Conservation (phyloP, 37 sponge, comb jelly and placozoan species). For the Tethya wilhelma region DNA sequence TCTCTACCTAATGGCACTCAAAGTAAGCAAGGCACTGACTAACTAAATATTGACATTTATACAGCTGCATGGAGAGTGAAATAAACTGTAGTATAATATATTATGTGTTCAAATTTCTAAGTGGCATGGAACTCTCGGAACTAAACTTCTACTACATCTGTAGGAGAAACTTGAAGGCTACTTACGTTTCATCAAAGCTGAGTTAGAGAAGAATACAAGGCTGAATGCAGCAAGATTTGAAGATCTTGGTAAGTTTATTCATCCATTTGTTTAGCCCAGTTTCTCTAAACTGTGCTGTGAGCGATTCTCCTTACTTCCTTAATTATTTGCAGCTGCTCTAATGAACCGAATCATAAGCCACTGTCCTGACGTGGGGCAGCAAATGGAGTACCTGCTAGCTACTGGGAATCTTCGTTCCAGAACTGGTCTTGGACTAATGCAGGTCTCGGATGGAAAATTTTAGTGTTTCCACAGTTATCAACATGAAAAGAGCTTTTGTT, state of each 20-base stretch:
- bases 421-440: constrained; percentile 85
- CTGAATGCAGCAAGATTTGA: constrained; percentile 44
- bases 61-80: neutral
- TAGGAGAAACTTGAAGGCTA: constrained; percentile 65
- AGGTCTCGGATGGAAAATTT: too few species aligned
- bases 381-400: constrained; percentile 88
- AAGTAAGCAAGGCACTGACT: constrained; percentile 22
- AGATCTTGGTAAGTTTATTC: neutral
- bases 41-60: neutral
- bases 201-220: constrained; percentile 55
- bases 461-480: too few species aligned
- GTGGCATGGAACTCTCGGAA: neutral
- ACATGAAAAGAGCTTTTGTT: too few species aligned
- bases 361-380: constrained; percentile 68
- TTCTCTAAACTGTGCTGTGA: neutral
- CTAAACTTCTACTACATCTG: neutral
- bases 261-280: neutral
- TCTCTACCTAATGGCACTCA: constrained; percentile 84
- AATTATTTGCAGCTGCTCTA: constrained; percentile 17
- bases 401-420: constrained; percentile 86
- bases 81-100: neutral
- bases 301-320: neutral
- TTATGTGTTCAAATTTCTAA: neutral
- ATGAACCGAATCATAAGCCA: constrained; percentile 21
- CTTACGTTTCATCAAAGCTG: constrained; percentile 32